Evolutionary conservation across 2,113 vertebrate genomes (phyloP).

Genomic region (Planiliza haematocheilus): DNA sequence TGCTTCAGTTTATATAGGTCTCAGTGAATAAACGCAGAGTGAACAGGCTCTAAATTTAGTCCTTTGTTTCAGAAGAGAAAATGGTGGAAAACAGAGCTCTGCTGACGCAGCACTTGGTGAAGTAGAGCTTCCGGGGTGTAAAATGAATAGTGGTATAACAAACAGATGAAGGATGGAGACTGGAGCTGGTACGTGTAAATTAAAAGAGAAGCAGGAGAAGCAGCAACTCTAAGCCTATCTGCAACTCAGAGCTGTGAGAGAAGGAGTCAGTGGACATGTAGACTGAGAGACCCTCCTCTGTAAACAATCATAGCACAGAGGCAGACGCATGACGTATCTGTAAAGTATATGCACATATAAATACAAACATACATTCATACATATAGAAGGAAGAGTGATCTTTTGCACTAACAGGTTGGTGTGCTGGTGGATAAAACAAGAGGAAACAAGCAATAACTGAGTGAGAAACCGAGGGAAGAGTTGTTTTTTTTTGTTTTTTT

Average conservation of each 20-base stretch:
- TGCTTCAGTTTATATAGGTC: conserved; percentile 33
- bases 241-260: conserved; percentile 11
- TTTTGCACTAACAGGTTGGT: conserved; percentile 55
- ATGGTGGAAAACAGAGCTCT: conserved; percentile 18
- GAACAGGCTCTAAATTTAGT: conserved; percentile 45
- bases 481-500: too few species aligned
- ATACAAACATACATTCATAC: conserved; percentile 73
- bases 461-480: conserved; percentile 57
- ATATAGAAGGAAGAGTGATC: conserved; percentile 47
- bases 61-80: conserved; percentile 20
- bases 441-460: conserved; percentile 45
- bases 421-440: conserved; percentile 58
- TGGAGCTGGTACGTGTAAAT: conserved; percentile 10
- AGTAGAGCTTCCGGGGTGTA: conserved; percentile 23
- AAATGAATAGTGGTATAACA: conserved; percentile 42
- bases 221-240: conserved; percentile 20
- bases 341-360: conserved; percentile 75
- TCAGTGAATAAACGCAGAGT: conserved; percentile 43
- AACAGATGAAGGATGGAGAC: conserved; percentile 8
- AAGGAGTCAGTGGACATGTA: background rate
- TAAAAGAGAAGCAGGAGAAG: conserved; percentile 20
- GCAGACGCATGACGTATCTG: conserved; percentile 57
- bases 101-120: conserved; percentile 44
- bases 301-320: conserved; percentile 63
- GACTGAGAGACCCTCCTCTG: conserved; percentile 41